These are phyloP conservation scores for Lethenteron camtschaticum DNA, from an alignment of 2,113 vertebrate species.

Conservation along the genomic window DNA sequence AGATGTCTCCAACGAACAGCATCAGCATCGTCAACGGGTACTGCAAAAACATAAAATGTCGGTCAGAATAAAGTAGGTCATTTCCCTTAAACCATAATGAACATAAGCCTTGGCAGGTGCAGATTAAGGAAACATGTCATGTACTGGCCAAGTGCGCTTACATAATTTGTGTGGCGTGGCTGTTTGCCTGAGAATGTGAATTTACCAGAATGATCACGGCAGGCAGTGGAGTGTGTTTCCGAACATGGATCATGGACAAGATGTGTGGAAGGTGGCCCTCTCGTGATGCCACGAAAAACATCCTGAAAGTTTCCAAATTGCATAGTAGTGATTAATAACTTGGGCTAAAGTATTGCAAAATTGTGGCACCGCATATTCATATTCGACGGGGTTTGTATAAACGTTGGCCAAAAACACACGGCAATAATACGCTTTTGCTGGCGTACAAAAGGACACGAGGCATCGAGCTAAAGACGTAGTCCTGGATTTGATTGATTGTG, in stretches of 20 bases:
- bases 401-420: no score
- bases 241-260: slow-evolving; percentile 86
- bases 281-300: slow-evolving; percentile 78
- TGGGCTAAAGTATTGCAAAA: not conserved
- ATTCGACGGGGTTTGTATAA: not conserved
- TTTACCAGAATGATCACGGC: slow-evolving; percentile 82
- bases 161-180: no score
- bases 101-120: no score
- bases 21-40: slow-evolving; percentile 64
- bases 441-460: no score
- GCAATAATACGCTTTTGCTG: no score
- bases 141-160: no score
- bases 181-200: slow-evolving; percentile 6
- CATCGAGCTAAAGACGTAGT: no score
- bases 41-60: slow-evolving; percentile 20
- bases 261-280: slow-evolving; percentile 89
- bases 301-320: slow-evolving; percentile 25
- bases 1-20: slow-evolving; percentile 68
- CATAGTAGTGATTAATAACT: not conserved
- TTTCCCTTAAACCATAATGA: no score
- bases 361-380: not conserved
- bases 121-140: no score
- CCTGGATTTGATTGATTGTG: no score
- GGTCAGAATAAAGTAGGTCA: no score
- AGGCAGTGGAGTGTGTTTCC: slow-evolving; percentile 70